A percentile compares a stretch with the other conserved stretches of the same genome.
Evolutionary conservation across 1,140 invertebrate genomes (phyloP).

Genomic region (Bursaphelenchus mucronatus): DNA sequence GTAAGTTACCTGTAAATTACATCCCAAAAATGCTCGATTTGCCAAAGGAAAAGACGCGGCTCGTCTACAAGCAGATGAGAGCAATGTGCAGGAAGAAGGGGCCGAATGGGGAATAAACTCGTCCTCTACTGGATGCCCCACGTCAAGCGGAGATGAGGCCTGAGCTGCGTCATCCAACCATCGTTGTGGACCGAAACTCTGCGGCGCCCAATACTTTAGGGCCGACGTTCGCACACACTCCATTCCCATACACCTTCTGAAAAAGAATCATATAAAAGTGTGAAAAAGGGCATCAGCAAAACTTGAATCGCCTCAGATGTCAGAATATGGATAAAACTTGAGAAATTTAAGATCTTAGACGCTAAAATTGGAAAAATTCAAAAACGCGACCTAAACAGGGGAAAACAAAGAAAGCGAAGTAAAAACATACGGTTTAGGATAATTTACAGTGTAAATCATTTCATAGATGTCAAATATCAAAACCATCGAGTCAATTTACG

Average conservation of each 20-base stretch:
- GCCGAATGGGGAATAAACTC: conserved; percentile 14
- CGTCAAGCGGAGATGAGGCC: not conserved
- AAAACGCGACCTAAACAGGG: too few relatives aligned
- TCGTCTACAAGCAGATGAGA: conserved; percentile 12
- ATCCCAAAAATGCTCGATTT: not conserved
- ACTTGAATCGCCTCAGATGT: too few relatives aligned
- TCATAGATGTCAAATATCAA: too few relatives aligned
- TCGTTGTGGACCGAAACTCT: not conserved
- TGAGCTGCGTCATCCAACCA: not conserved
- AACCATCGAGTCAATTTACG: too few relatives aligned
- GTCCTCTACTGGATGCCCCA: not conserved
- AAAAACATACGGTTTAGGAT: too few relatives aligned
- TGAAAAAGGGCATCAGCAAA: too few relatives aligned
- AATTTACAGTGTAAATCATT: too few relatives aligned
- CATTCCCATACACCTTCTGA: conserved; percentile 14
- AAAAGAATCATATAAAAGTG: too few relatives aligned
- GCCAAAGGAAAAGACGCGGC: conserved; percentile 15
- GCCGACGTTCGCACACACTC: conserved; percentile 2
- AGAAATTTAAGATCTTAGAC: too few relatives aligned
- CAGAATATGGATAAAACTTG: too few relatives aligned
- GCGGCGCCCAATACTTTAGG: conserved; percentile 10
- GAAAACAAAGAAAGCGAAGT: too few relatives aligned
- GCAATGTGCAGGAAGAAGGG: conserved; percentile 1
- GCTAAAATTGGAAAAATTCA: too few relatives aligned
- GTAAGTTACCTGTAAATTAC: conserved; percentile 14